Base-by-base conservation (phyloP, 35 echinoderm and acorn worm genomes). In the Diadema setosum region DNA sequence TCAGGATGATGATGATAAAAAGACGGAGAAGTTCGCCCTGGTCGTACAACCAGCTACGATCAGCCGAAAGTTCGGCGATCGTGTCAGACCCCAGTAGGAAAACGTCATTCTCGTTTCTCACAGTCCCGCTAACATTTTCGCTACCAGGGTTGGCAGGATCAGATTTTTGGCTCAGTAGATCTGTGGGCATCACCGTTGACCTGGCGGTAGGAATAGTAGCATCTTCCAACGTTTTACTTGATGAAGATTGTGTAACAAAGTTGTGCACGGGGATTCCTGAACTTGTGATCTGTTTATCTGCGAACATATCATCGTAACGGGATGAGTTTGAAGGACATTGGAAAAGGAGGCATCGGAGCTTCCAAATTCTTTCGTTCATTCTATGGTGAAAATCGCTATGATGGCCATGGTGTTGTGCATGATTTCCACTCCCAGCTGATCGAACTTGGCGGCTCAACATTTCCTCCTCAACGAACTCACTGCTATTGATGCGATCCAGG, bases 31-130 rank as follows among this genome's bases (percentile, higher is more conserved):
- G 45, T 37, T 80, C 81, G 3, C 45, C 41, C 40, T 82, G 75
- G 32, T 93, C 81, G 49, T 89, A 93, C 24, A 75, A 45, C 91
- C 91, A 93, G 39, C 91, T 88, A 40, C 84, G 85, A 41, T 93
- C 70, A 15, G 82, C 64, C 32, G 36, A 70, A 8, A 91, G 67
- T 45, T 83, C 69, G 56, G 70, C 20, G 52, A 56, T 33, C 44
- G 44, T 81, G 26, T 41, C 39, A 6, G 37, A 18, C 6, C 12
- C 27, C 39, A 46, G 37, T 3, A 37, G 75, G 39, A 24, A 25
- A 16, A 1, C 75, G 18, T 21, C 52, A 41, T 29, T 21, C 6
- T 42, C 75, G 17, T 43, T 45, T 11, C 15, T 24, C 12, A 14
- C 50, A 57, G 12, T 57, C 21, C 21, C 12, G 12, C 21, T 57